Conservation (phyloP, 1,140 invertebrate species). For the Nylanderia fulva region DNA sequence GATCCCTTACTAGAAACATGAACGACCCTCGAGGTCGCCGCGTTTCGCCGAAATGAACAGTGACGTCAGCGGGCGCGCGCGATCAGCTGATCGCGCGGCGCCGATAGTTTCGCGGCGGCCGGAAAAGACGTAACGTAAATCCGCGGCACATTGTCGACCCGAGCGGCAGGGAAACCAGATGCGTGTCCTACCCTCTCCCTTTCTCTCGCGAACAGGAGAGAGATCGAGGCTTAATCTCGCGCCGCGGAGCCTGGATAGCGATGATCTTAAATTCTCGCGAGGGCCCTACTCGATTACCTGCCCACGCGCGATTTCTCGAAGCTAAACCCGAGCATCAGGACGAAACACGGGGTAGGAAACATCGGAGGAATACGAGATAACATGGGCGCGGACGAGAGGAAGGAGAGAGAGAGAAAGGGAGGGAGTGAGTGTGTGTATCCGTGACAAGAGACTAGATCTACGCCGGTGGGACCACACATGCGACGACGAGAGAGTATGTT, state of each 20-base stretch:
- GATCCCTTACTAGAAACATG: no score
- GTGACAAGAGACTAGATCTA: conserved; percentile 76
- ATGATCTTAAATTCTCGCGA: conserved; percentile 77
- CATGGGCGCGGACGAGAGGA: conserved; percentile 54
- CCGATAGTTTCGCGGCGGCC: conserved; percentile 56
- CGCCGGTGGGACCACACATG: conserved; percentile 71
- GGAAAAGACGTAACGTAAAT: conserved; percentile 76
- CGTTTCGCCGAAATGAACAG: conserved; percentile 27
- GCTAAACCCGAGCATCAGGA: conserved; percentile 75
- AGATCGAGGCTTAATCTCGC: conserved; percentile 69
- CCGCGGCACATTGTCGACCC: background rate
- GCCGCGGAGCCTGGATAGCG: conserved; percentile 68
- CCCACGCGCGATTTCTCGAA: conserved; percentile 77
- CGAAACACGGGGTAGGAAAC: conserved; percentile 75
- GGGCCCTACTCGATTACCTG: conserved; percentile 76
- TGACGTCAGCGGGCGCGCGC: conserved; percentile 35
- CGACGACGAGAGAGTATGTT: conserved; percentile 61
- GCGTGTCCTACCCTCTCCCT: conserved; percentile 63
- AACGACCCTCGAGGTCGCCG: no score
- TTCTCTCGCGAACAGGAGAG: conserved; percentile 44
- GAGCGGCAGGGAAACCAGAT: conserved; percentile 26
- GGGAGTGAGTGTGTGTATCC: conserved; percentile 67
- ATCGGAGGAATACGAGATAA: conserved; percentile 76
- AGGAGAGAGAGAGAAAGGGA: background rate
- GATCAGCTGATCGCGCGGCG: conserved; percentile 52